Conservation (phyloP, 2,113 vertebrate genomes). For the Passer montanus region DNA sequence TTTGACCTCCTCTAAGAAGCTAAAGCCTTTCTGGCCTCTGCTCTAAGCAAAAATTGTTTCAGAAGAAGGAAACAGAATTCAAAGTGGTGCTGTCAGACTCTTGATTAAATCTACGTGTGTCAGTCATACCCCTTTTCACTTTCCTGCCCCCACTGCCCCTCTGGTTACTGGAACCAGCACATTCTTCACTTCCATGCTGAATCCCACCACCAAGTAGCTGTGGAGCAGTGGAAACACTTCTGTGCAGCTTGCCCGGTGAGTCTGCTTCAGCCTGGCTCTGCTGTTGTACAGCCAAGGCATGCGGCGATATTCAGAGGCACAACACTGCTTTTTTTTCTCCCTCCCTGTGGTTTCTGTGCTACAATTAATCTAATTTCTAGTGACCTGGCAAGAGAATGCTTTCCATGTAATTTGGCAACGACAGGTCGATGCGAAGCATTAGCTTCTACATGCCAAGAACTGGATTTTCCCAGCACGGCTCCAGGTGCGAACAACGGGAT, state of each 20-base stretch:
- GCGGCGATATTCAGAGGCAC: not conserved
- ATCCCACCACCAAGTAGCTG: not conserved
- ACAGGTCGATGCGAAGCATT: not conserved
- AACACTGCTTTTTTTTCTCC: not conserved
- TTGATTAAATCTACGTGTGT: not conserved
- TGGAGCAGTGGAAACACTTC: not conserved
- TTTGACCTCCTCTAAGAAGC: not conserved
- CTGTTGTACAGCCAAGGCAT: not conserved
- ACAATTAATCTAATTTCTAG: conserved; percentile 71
- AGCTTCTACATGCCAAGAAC: conserved; percentile 2
- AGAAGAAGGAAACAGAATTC: not conserved
- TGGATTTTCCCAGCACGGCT: conserved; percentile 42
- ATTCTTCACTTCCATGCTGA: not conserved
- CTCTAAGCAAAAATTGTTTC: not conserved
- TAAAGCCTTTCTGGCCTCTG: not conserved
- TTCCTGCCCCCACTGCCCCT: not conserved
- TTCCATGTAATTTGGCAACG: conserved; percentile 44
- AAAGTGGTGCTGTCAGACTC: not conserved
- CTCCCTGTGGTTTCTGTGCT: conserved; percentile 19
- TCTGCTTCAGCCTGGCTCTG: not conserved
- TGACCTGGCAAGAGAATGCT: conserved; percentile 25
- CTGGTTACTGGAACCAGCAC: not conserved
- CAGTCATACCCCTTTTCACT: not conserved
- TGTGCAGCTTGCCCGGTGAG: not conserved
- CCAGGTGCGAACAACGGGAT: conserved; percentile 57